Base-by-base conservation (phyloP, 2,888 invertebrate genomes). In the Lithophane ornitopus region DNA sequence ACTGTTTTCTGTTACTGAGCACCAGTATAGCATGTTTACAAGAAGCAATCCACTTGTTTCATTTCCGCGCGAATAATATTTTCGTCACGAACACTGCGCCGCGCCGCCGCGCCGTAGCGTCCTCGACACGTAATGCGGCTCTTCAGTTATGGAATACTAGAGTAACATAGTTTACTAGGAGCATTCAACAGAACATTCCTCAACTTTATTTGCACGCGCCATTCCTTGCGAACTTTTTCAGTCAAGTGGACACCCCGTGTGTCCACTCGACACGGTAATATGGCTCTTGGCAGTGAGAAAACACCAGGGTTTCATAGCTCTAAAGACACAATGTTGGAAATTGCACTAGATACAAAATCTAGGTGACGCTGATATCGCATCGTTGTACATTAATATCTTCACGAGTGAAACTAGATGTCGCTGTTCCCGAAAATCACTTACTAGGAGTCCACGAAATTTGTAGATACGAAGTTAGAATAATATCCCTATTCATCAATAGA, bases 241-340 rank as follows among this genome's bases (percentile, higher is more conserved):
- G 34, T 34, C 34, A 6, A 34, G 69, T 56, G 54, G 56, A 46
- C 44, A 44, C 11, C 41, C 16, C 22, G 14, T 6, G 26, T 26
- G 59, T 74, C 62, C 63, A 44, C 56, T 63, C 49, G 74, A 74
- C 62, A 80, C 77, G 74, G 56, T 74, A 80, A 80, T 78, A 74
- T 74, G 80, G 62, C 77, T 80, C 77, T 78, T 80, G 26, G 41
- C 62, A 58, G 56, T 49, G 56, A 44, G 11, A 22, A 63, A 26
- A 19, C 78, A 85, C 80, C 63, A 87, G 80, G 86, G 14, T n/a
- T n/a, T 11, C 70, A 86, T 75, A 85, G 34, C 7, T 44, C 0
- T 14, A 46, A 63, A 41, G 19, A 44, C 16, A 26, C 12, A 22
- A 62, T 62, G 2, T 54, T 56, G 2, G 9, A 49, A 65, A 16